Evolutionary conservation across 2,797 vertebrate genomes (phyloP).

Genomic region (Diceros bicornis): DNA sequence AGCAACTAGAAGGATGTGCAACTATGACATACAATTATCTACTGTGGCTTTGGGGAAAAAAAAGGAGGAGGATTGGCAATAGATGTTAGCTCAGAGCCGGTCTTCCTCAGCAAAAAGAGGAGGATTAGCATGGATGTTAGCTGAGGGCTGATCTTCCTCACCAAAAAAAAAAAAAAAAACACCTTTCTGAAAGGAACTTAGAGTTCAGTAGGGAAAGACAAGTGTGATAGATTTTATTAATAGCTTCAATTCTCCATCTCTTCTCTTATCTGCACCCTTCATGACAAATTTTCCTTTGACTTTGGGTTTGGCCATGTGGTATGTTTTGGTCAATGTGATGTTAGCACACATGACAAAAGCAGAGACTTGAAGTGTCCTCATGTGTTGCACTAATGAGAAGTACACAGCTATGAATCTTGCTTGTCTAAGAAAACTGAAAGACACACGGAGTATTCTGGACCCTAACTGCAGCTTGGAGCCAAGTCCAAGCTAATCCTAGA

Average conservation of each 20-base stretch:
- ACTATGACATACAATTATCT: too few relatives aligned
- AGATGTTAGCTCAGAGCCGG: too few relatives aligned
- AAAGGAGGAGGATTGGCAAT: too few relatives aligned
- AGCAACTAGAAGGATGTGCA: too few relatives aligned
- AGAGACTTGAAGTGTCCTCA: background rate
- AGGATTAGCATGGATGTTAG: too few relatives aligned
- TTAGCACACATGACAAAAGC: background rate
- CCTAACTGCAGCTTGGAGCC: background rate
- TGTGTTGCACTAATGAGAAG: background rate
- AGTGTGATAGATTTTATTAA: background rate
- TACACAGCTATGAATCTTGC: background rate
- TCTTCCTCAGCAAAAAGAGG: too few relatives aligned
- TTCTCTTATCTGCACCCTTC: background rate
- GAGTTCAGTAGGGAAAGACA: background rate
- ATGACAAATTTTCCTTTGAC: background rate
- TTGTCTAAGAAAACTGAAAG: background rate
- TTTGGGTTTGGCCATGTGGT: background rate
- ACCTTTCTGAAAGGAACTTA: background rate
- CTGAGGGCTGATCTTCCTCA: too few relatives aligned
- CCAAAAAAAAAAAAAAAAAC: too few relatives aligned
- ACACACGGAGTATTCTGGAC: background rate
- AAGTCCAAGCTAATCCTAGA: background rate
- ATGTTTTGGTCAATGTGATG: background rate
- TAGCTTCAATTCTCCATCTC: background rate
- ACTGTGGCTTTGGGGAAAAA: too few relatives aligned